A percentile compares a stretch with the other conserved stretches of the same genome.
These are phyloP conservation scores for Apolygus lucorum DNA, from an alignment of 1,140 invertebrate genomes.

Conservation along the genomic window DNA sequence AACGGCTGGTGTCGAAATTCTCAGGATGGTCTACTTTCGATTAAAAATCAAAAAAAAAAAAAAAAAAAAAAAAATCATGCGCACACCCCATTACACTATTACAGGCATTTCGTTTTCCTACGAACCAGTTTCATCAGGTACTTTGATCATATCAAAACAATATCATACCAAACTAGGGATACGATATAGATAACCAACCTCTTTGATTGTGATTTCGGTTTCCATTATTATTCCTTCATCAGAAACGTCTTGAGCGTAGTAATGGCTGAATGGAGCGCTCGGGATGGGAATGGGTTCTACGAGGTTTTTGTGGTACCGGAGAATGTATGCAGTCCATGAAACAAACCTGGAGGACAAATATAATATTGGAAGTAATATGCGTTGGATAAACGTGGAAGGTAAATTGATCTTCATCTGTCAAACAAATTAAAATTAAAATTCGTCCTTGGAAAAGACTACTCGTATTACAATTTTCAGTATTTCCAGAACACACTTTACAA, in stretches of 20 bases:
- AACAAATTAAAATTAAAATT: not conserved
- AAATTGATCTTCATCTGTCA: not conserved
- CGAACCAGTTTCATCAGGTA: too few species aligned
- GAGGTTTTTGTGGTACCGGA: slow-evolving; percentile 46
- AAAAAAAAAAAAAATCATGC: too few species aligned
- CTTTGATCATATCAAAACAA: too few species aligned
- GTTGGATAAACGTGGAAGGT: not conserved
- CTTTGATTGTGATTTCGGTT: slow-evolving; percentile 65
- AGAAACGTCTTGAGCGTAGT: slow-evolving; percentile 71
- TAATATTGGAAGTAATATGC: not conserved
- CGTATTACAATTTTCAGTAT: too few species aligned
- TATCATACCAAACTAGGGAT: too few species aligned
- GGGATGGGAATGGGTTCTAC: slow-evolving; percentile 54
- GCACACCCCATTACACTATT: too few species aligned
- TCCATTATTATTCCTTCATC: slow-evolving; percentile 81
- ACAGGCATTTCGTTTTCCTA: not conserved
- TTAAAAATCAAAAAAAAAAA: too few species aligned
- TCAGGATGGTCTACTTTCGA: too few species aligned
- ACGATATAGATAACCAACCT: slow-evolving; percentile 46
- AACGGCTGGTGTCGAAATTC: too few species aligned
- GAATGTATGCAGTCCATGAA: slow-evolving; percentile 66
- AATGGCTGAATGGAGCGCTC: slow-evolving; percentile 68
- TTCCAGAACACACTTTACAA: too few species aligned
- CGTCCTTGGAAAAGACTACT: too few species aligned
- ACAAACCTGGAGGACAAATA: slow-evolving; percentile 51